Evolutionary conservation across 2,888 invertebrate genomes (phyloP), one percentile per base, ranked within the genome.

Genomic region (Watsonalla binaria): DNA sequence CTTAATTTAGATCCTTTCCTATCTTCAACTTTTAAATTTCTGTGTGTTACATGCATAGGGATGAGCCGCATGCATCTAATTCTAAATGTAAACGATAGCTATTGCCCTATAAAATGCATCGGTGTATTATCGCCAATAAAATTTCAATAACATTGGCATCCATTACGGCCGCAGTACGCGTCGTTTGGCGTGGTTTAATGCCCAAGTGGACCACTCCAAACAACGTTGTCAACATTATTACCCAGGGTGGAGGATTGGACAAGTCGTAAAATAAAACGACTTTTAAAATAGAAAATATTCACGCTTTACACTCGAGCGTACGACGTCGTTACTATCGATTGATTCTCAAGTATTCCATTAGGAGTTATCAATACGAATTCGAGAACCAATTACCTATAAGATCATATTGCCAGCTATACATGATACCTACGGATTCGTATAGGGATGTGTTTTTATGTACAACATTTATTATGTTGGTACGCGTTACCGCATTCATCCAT

Each of bases 201-300:
- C 57, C 62, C 15, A 14, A 60, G 58, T 57, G 56, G 60, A 52
- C 61, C 63, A 57, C 64, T 56, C 65, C 51, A 55, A 71, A 67
- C 70, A 69, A 66, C 66, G 66, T 62, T 73, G 72, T 75, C 69
- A 64, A 68, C 68, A 66, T 74, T 75, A 80, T 71, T 65, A 66
- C 65, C 54, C 52, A 49, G 49, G 54, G 59, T 46, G 48, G 56
- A 56, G 65, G 66, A 69, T 65, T 65, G 76, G 74, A 72, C 69
- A 68, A 51, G 65, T 62, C 60, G 67, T 79, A 77, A 79, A 76
- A 64, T 65, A 61, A 63, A 78, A 70, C 63, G 67, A 58, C 66
- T 66, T 76, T 75, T 65, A 66, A 73, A 78, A 72, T 61, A 64
- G 61, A 63, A 65, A 62, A 67, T 69, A 67, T 73, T 66, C 62